Base-by-base conservation (phyloP, 2,113 vertebrate genomes). In the Calyptommatus sinebrachiatus region DNA sequence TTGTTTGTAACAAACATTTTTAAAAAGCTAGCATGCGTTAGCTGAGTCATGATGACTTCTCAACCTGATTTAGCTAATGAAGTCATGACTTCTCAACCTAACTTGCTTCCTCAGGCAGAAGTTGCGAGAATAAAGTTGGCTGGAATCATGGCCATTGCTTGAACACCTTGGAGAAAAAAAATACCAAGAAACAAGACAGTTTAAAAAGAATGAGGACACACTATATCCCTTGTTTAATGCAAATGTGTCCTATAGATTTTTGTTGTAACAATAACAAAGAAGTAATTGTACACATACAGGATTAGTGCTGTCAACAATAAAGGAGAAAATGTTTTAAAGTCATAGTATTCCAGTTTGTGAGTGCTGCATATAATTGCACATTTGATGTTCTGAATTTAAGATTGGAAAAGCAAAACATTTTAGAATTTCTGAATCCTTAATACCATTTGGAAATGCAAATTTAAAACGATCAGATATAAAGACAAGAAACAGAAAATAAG, bases 221-320 rank as follows among this genome's bases (percentile, higher is more conserved):
- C 78, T 76, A n/a, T 60, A 85, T 26, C 28, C 85, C 16, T 31
- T n/a, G 11, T 48, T 82, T 53, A 89, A 81, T 77, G 77, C 1
- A 80, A 21, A 41, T 48, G 2, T 67, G 48, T 88, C 57, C 60
- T 62, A 83, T 85, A 80, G 22, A 6, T 88, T 87, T 78, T 74
- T 75, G 74, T 79, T 88, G 60, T 57, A 88, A 63, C 28, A 9
- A 28, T 35, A 77, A 67, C 31, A 28, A 45, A 53, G 28, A 14
- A 53, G 24, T 50, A 21, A 7, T 50, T 45, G 26, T 26, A 28
- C 66, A 10, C n/a, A 50, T 22, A 28, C 50, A 67, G 62, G 70
- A 67, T 77, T 14, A 29, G 48, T 67, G 10, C 21, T 35, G 8
- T 14, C 26, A 63, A 68, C 31, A 31, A 68, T 48, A 77, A 18